phyloP scores from a whole-genome alignment of 2,797 vertebrate genomes.

The Sorex maritimensis region DNA sequence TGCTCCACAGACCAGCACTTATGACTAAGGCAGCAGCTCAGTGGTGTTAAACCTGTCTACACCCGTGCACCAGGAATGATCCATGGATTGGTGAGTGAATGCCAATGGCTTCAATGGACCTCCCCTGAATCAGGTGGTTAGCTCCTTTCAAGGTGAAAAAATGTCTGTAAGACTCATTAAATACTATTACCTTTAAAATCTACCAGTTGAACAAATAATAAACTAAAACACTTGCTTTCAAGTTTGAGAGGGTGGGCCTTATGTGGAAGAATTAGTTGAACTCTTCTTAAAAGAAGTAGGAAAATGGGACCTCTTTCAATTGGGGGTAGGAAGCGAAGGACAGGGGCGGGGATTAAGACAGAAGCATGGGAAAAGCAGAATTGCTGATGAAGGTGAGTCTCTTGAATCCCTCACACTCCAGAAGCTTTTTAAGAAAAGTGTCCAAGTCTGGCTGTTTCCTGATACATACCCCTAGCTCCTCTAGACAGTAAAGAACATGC shows the following conservation, averaged over 20 bases:
- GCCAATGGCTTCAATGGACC: background rate
- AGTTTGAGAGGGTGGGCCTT: background rate
- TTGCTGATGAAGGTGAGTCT: background rate
- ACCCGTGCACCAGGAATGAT: no score
- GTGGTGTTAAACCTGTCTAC: no score
- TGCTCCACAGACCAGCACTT: no score
- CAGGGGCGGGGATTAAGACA: background rate
- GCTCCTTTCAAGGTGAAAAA: background rate
- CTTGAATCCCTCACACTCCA: background rate
- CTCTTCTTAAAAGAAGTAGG: background rate
- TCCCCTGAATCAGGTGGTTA: constrained; percentile 8
- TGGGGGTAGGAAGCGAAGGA: background rate
- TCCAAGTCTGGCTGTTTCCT: background rate
- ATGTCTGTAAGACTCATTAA: background rate
- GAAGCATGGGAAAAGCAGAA: background rate
- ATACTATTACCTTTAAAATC: constrained; percentile 18
- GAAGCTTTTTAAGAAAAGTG: background rate
- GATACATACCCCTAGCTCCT: background rate
- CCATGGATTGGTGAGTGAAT: no score
- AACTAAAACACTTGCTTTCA: constrained; percentile 11
- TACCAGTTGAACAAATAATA: background rate
- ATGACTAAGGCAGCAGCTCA: no score
- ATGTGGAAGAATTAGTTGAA: background rate
- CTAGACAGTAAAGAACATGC: background rate
- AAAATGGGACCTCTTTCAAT: background rate